Evolutionary conservation across 2,113 vertebrate genomes (phyloP), one percentile per base, ranked within the genome.

Genomic region (Epinephelus lanceolatus): DNA sequence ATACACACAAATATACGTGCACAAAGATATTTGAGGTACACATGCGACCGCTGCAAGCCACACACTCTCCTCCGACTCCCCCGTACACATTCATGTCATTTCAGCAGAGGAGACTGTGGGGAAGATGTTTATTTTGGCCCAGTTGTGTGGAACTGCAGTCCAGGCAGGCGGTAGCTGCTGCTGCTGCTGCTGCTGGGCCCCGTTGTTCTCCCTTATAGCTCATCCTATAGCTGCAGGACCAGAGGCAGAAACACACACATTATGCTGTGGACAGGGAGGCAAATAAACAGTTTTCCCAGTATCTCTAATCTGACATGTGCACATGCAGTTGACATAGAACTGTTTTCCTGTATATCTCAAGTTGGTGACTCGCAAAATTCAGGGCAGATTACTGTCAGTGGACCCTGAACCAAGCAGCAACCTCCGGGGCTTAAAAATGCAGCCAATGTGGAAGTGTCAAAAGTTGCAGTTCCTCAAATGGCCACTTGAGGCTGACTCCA

Each of bases 81-180:
- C 27, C 25, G 47, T 75, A 67, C 75, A 86, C 86, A 80, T 76
- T 81, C 86, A 80, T 76, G 86, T 84, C 83, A 68, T 86, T 76
- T 85, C 81, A 90, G 87, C 83, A 82, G 80, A 91, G 78, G 87
- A 89, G 86, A 80, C 87, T 80, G 85, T 67, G 78, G 89, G 68
- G 71, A 85, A 84, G 82, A 83, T 93, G 90, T 93, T 93, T 91
- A 57, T 84, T 86, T 90, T 92, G 91, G 91, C 89, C 23, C 37
- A 5, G 37, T 52, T 71, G 27, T 72, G 71, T 47, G 67, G 69
- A 83, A 25, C 79, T 81, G 76, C 60, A 84, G 83, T 71, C 84
- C 86, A 78, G 52, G 65, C 71, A 67, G 76, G 53, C 69, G 33
- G 76, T 30, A 65, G 78, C 80, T 70, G 71, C 89, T 78, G 78